Base-by-base conservation (phyloP, 1,140 invertebrate genomes). In the Lerema accius region DNA sequence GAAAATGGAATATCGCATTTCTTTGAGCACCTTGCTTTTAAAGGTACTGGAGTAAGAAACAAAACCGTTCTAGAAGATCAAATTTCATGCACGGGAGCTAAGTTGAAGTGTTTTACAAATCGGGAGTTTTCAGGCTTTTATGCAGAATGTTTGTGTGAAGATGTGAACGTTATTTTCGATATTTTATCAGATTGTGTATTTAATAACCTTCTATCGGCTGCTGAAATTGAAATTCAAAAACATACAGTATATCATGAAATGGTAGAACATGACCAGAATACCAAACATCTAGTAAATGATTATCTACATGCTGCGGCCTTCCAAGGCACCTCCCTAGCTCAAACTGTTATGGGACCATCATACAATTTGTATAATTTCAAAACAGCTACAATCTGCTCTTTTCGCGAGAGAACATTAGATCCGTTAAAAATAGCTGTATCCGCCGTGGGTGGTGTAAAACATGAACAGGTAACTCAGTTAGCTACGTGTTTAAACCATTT, bases 391-490 rank as follows among this genome's bases (percentile, higher is more conserved):
- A 91, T 99, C 17, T 73, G 93, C 1, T 79, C 94, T 3, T 98
- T 98, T 82, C 93, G 98, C 42, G 93, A 92, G 14, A 94, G 92
- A 48, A 95, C 97, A 81, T 98, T 98, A 91, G 96, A 96, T 72
- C 95, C 95, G 3, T 73, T 70, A 37, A 93, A 97, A 65, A 97
- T 98, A 83, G 96, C 99, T 0, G 86, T 99, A 19, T 96, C 96
- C 59, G 97, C 95, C 51, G 96, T 98, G 66, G 98, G 98, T 65
- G 97, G 96, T 56, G 94, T 98, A 0, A 75, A 63, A 45, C 86
- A 86, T 37, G 72, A 79, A 3, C 59, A 75, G 26, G 46, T 85
- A 10, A 50, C 77, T n/a, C 26, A 66, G 79, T 75, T 3, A 67
- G 65, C 7, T 49, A 56, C 0, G 74, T 75, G 50, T 16, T 78